These are phyloP conservation scores for Hyppa rectilinea DNA, from an alignment of 2,888 invertebrate species.

Conservation along the genomic window DNA sequence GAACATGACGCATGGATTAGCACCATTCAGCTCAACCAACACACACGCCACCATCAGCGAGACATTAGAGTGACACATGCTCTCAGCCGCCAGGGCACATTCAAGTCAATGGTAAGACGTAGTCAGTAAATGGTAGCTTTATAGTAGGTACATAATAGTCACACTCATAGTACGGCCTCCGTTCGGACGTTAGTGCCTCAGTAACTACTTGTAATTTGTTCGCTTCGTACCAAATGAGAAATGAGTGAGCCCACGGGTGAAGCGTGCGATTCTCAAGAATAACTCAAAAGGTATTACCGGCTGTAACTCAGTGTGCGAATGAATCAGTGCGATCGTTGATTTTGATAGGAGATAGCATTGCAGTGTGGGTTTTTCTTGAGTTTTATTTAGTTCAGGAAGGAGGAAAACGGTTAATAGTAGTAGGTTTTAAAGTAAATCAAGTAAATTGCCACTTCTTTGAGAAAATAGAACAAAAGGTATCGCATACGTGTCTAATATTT, in stretches of 20 bases:
- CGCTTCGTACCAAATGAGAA: slow-evolving; percentile 81
- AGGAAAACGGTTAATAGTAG: slow-evolving; percentile 1
- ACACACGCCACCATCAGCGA: no score
- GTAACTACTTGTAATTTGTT: slow-evolving; percentile 82
- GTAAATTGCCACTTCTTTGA: not conserved
- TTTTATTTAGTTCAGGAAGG: not conserved
- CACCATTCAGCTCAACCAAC: no score
- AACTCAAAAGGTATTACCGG: slow-evolving; percentile 75
- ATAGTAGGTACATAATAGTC: no score
- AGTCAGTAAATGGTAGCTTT: no score
- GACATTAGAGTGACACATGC: no score
- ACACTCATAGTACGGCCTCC: slow-evolving; percentile 65
- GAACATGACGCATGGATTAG: no score
- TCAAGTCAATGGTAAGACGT: no score
- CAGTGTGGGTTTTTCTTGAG: slow-evolving; percentile 18
- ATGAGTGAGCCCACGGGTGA: slow-evolving; percentile 70
- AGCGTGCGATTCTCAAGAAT: slow-evolving; percentile 77
- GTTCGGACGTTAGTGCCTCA: slow-evolving; percentile 73
- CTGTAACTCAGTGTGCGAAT: slow-evolving; percentile 57
- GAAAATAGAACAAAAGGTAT: not conserved
- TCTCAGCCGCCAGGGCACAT: no score
- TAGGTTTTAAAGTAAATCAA: not conserved
- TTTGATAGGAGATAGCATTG: slow-evolving; percentile 42
- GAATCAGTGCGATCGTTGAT: slow-evolving; percentile 65
- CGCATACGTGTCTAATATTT: no score